Percentiles rank a stretch among this genome's conserved stretches.
phyloP scores from a whole-genome alignment of 23 tunicate genomes.

The Styela clava region DNA sequence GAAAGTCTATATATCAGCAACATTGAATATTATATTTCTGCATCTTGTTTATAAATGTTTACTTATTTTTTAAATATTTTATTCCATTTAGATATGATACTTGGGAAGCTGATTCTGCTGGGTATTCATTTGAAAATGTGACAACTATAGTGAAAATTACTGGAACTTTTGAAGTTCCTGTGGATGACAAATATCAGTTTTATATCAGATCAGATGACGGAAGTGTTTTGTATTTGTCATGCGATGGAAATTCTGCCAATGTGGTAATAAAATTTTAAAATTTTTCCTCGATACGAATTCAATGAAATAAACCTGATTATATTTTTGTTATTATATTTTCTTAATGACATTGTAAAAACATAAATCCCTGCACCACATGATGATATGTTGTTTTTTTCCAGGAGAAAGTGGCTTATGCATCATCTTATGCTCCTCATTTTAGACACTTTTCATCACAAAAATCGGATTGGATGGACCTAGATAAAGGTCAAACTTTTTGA shows the following conservation, averaged over 20 bases:
- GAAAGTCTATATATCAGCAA: too few relatives aligned
- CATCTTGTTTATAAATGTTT: too few relatives aligned
- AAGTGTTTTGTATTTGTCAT: conserved; percentile 26
- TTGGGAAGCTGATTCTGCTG: conserved; percentile 17
- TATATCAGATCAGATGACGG: conserved; percentile 34
- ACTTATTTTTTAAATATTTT: neutral
- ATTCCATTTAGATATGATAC: conserved; percentile 9
- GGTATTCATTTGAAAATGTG: conserved; percentile 3
- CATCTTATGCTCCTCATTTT: neutral
- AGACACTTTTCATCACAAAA: neutral
- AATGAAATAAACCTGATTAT: too few relatives aligned
- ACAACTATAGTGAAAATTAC: conserved; percentile 20
- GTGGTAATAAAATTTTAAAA: conserved; percentile 26
- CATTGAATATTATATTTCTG: too few relatives aligned
- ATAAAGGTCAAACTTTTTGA: conserved; percentile 4
- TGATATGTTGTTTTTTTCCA: too few relatives aligned
- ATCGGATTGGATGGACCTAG: conserved; percentile 24
- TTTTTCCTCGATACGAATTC: too few relatives aligned
- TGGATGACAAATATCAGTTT: conserved; percentile 37
- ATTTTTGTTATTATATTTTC: too few relatives aligned
- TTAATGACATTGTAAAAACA: too few relatives aligned
- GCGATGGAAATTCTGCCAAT: conserved; percentile 38
- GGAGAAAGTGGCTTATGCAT: neutral
- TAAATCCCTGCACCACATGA: too few relatives aligned
- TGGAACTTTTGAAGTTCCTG: conserved; percentile 51